Base-by-base conservation (phyloP, 2,888 invertebrate genomes). In the Trachelus stipa region DNA sequence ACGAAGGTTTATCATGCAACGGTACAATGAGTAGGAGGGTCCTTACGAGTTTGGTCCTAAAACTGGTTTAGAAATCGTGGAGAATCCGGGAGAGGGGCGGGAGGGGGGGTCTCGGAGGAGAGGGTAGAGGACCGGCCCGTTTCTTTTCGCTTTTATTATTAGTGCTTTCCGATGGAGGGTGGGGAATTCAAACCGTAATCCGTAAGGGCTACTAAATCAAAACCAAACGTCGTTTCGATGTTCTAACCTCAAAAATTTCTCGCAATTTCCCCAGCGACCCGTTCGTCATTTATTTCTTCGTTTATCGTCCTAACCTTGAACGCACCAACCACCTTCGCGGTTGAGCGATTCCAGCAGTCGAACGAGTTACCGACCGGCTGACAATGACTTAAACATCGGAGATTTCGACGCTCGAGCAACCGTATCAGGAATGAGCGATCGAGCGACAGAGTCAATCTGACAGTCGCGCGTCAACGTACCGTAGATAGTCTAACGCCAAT, bases 11-110 rank as follows among this genome's bases (percentile, higher is more conserved):
- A 69, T 40, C 77, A 35, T n/a, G 85, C 90, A 91, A 91, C 91
- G 91, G 91, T 90, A 91, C 85, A 90, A 88, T 90, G 90, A 90
- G 91, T 90, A 89, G 86, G 86, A 85, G 87, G 83, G 83, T 81
- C 30, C 30, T 30, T 37, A 37, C 12, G 71, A 69, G 68, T 74
- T 75, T 85, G 81, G 84, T 87, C 88, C 88, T 87, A 89, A 89
- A 91, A 91, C 90, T 88, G 91, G 90, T 91, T 90, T 90, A 87
- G 88, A 86, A 88, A 87, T 71, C 71, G 31, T 71, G 33, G 9
- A 34, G 71, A 71, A 71, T 71, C 31, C 12, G 3, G 12, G 12
- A 23, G 33, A 33, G 71, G 2, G 33, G 69, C 1, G 31, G 30
- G 11, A 11, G 12, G 71, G n/a, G 12, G 71, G n/a, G 30, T 34